Evolutionary conservation across 2,113 vertebrate species (phyloP).

Genomic region (Morone saxatilis): DNA sequence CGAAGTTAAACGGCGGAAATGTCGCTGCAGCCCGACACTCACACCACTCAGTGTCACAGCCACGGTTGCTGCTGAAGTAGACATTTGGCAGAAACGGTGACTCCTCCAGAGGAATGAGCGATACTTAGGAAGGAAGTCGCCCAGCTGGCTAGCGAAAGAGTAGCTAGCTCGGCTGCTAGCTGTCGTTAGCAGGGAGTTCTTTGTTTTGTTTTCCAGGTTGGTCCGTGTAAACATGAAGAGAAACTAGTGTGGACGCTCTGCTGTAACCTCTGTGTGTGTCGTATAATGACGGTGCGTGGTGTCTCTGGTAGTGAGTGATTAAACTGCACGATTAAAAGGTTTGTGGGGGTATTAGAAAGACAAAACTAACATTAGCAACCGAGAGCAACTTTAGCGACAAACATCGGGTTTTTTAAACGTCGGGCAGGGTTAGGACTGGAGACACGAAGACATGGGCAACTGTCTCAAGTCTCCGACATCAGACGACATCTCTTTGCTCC

Average conservation of each 20-base stretch:
- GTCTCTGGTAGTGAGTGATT: not conserved
- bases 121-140: conserved; percentile 62
- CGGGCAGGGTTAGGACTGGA: conserved; percentile 8
- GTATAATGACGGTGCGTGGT: conserved; percentile 19
- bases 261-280: not conserved
- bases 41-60: not conserved
- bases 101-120: conserved; percentile 53
- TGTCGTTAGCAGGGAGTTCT: conserved; percentile 69
- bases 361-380: conserved; percentile 44
- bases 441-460: conserved; percentile 90
- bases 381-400: conserved; percentile 57
- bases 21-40: conserved; percentile 1
- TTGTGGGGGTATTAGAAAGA: conserved; percentile 12
- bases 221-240: conserved; percentile 53
- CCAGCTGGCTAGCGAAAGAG: conserved; percentile 63
- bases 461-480: conserved; percentile 95
- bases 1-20: conserved; percentile 59
- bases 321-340: not conserved
- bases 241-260: conserved; percentile 6
- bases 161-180: conserved; percentile 69
- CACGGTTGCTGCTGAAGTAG: conserved; percentile 6
- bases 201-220: conserved; percentile 73
- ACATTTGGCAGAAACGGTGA: conserved; percentile 26
- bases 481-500: conserved; percentile 94
- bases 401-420: conserved; percentile 19